Conservation (phyloP, 2,888 invertebrate genomes). For the Scaptomyza polygonia region DNA sequence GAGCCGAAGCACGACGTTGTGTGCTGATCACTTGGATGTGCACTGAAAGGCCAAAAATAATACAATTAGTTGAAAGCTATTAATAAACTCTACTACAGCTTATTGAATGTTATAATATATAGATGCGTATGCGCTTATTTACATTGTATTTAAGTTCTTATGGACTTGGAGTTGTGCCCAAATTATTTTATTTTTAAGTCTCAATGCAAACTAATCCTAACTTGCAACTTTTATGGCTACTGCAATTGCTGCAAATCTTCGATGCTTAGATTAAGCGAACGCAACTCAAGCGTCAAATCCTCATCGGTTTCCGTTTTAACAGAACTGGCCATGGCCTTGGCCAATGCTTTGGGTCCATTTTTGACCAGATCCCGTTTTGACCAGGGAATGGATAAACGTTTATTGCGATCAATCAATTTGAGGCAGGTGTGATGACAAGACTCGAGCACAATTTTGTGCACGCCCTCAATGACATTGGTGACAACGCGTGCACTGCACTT, state of each 20-base stretch:
- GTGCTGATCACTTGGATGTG: constrained; percentile 33
- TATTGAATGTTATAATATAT: constrained; percentile 3
- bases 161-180: constrained; percentile 6
- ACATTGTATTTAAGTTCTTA: constrained; percentile 5
- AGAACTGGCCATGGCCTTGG: constrained; percentile 19
- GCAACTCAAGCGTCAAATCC: constrained; percentile 60
- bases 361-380: too few species aligned
- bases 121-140: background rate
- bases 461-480: constrained; percentile 82
- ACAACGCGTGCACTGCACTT: constrained; percentile 84
- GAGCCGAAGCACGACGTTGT: constrained; percentile 13
- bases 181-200: constrained; percentile 36
- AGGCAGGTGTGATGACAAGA: constrained; percentile 83
- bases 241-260: constrained; percentile 63
- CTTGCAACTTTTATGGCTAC: constrained; percentile 40
- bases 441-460: constrained; percentile 83
- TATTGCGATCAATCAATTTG: too few species aligned
- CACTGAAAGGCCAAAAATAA: constrained; percentile 38
- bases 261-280: constrained; percentile 63
- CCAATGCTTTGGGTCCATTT: constrained; percentile 11
- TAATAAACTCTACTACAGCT: too few species aligned
- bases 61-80: constrained; percentile 1
- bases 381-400: too few species aligned
- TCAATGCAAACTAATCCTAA: constrained; percentile 35
- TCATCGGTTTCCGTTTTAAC: constrained; percentile 58